Conservation (phyloP, 2,888 invertebrate genomes). For the Amblyjoppa proteus region DNA sequence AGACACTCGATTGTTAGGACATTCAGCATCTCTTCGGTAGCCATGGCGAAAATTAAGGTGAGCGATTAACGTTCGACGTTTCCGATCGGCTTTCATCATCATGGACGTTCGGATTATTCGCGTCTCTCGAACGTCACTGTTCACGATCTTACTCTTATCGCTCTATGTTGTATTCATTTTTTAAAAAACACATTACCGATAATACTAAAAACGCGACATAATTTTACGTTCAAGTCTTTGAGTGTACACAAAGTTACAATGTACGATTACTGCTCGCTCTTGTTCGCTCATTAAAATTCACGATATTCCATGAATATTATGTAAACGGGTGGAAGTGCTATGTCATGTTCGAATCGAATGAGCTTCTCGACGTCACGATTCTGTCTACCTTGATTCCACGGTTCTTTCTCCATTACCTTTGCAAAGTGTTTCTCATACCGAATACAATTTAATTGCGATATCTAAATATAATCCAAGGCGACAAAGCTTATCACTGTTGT, state of each 20-base stretch:
- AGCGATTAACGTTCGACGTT: conserved; percentile 23
- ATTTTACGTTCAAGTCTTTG: not conserved
- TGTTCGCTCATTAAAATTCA: conserved; percentile 9
- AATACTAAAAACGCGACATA: not conserved
- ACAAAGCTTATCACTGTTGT: not conserved
- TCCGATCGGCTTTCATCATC: not conserved
- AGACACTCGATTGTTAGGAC: conserved; percentile 64
- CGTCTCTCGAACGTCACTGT: not conserved
- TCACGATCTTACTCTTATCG: not conserved
- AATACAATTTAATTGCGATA: not conserved
- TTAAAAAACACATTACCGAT: not conserved
- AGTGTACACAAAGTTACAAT: not conserved
- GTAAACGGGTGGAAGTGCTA: conserved; percentile 33
- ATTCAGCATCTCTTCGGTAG: conserved; percentile 72
- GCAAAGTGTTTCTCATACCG: not conserved
- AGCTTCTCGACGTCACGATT: not conserved
- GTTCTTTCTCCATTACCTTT: not conserved
- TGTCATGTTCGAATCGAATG: conserved; percentile 2
- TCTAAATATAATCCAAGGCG: not conserved
- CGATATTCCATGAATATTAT: conserved; percentile 32
- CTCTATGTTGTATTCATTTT: not conserved
- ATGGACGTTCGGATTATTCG: conserved; percentile 7
- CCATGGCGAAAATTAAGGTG: conserved; percentile 83
- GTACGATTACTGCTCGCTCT: not conserved
- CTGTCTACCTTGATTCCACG: not conserved